phyloP scores from a whole-genome alignment of 2,797 vertebrate species.

The Chelidonichthys spinosus region DNA sequence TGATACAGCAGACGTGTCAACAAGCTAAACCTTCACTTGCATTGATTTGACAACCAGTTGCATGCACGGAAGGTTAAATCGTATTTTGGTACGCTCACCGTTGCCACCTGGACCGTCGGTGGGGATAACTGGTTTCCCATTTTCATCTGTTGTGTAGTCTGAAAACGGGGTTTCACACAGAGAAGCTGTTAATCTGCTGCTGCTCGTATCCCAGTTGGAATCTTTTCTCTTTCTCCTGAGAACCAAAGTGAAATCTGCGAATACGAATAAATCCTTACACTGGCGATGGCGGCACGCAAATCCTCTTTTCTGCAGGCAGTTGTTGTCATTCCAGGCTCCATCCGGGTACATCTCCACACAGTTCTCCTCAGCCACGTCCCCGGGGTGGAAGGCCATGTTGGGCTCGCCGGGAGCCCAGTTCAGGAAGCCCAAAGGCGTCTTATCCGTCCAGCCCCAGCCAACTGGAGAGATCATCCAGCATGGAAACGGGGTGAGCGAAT shows the following conservation, averaged over 20 bases:
- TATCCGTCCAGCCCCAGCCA: constrained; percentile 85
- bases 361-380: constrained; percentile 73
- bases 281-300: constrained; percentile 82
- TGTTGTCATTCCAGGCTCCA: constrained; percentile 86
- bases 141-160: constrained; percentile 75
- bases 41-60: neutral
- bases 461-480: constrained; percentile 54
- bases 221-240: neutral
- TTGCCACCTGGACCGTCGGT: constrained; percentile 52
- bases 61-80: neutral
- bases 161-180: constrained; percentile 25
- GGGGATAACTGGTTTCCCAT: constrained; percentile 66
- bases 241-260: neutral
- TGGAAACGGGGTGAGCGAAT: no score
- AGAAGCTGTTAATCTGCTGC: constrained; percentile 17
- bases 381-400: constrained; percentile 75
- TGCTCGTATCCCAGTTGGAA: neutral
- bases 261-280: constrained; percentile 64
- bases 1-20: neutral
- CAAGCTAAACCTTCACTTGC: neutral
- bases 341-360: constrained; percentile 86
- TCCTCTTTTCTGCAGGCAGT: constrained; percentile 83
- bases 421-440: constrained; percentile 72
- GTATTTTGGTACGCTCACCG: constrained; percentile 47
- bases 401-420: constrained; percentile 85